Evolutionary conservation across 2,888 invertebrate species (phyloP).

Genomic region (Helicoverpa assulta): DNA sequence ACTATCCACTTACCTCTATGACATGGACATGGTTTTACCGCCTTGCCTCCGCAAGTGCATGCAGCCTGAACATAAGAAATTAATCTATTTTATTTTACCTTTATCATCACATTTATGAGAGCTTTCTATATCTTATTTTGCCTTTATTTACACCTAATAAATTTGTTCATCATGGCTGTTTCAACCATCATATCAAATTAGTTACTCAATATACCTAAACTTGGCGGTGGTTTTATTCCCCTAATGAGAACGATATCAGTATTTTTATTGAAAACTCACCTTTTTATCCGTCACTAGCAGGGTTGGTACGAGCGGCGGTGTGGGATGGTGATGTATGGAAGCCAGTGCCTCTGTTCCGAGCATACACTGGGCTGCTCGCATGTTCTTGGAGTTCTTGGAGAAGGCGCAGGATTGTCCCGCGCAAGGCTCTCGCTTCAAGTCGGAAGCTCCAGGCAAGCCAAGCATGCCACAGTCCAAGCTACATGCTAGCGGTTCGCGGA

Average conservation of each 20-base stretch:
- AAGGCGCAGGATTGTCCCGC: constrained; percentile 69
- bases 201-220: constrained; percentile 12
- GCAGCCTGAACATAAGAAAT: constrained; percentile 63
- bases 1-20: constrained; percentile 69
- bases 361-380: constrained; percentile 82
- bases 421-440: constrained; percentile 72
- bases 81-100: constrained; percentile 21
- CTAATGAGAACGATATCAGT: neutral
- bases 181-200: constrained; percentile 33
- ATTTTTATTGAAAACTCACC: constrained; percentile 49
- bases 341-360: constrained; percentile 73
- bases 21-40: constrained; percentile 63
- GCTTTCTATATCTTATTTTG: neutral
- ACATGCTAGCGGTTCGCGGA: constrained; percentile 67
- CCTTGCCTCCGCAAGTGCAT: constrained; percentile 62
- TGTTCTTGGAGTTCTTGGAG: constrained; percentile 74
- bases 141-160: neutral
- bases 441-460: constrained; percentile 59
- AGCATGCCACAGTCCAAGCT: constrained; percentile 74
- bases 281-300: constrained; percentile 43
- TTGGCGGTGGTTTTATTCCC: constrained; percentile 39
- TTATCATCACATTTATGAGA: neutral
- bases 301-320: constrained; percentile 55
- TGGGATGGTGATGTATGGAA: constrained; percentile 32
- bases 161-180: constrained; percentile 7